Conservation (phyloP, 2,797 vertebrate genomes). For the Acanthurus tractus region DNA sequence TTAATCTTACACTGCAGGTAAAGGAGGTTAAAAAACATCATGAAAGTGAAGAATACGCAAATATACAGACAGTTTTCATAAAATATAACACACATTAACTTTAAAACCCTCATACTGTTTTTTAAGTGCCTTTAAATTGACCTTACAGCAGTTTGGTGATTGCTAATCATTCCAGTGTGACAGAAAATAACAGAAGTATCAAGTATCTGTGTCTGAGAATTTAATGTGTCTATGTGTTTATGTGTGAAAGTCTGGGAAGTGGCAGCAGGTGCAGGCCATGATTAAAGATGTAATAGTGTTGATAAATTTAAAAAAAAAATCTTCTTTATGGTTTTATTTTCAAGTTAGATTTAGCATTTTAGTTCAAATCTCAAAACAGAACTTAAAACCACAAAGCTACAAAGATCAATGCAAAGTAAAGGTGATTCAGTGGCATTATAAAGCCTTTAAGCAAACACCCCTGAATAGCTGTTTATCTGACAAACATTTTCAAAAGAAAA, state of each 20-base stretch:
- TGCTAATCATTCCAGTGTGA: neutral
- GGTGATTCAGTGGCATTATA: neutral
- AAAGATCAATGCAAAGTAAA: slow-evolving; percentile 17
- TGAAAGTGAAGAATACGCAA: neutral
- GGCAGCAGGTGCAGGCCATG: neutral
- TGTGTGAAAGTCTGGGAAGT: slow-evolving; percentile 47
- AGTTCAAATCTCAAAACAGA: neutral
- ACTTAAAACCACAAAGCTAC: neutral
- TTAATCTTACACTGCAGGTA: neutral
- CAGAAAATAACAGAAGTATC: slow-evolving; percentile 33
- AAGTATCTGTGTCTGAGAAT: slow-evolving; percentile 28
- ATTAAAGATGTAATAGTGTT: neutral
- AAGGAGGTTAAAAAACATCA: neutral
- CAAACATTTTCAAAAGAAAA: slow-evolving; percentile 9
- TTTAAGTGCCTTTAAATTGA: neutral
- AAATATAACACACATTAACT: neutral
- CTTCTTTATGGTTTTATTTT: slow-evolving; percentile 12
- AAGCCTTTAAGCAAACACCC: slow-evolving; percentile 8
- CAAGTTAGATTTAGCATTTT: slow-evolving; percentile 7
- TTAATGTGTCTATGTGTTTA: slow-evolving; percentile 41
- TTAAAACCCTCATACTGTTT: no score
- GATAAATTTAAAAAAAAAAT: slow-evolving; percentile 21
- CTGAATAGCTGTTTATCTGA: neutral
- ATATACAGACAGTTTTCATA: neutral
- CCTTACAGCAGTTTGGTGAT: neutral